phyloP scores from a whole-genome alignment of 2,797 vertebrate genomes.

The Alca torda region DNA sequence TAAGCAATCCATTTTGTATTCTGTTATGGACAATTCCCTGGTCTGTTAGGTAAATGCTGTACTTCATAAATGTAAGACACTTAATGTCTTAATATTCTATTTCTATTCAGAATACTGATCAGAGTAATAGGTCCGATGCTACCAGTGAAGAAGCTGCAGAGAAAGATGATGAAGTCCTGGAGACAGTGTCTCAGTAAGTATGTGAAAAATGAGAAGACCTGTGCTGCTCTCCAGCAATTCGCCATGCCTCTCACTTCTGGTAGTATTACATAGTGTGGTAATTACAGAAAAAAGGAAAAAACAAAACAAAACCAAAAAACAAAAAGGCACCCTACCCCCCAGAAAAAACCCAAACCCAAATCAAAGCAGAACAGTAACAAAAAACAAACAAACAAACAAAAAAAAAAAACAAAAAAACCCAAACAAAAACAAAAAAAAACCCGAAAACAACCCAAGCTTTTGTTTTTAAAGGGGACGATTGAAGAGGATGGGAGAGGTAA shows the following conservation, averaged over 20 bases:
- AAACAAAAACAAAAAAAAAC: not conserved
- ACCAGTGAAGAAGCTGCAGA: not conserved
- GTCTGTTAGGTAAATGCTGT: not conserved
- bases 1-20: not conserved
- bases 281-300: not conserved
- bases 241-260: not conserved
- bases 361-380: not conserved
- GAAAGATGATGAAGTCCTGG: not conserved
- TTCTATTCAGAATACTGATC: constrained; percentile 20
- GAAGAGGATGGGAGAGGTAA: not conserved
- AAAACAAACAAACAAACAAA: not conserved
- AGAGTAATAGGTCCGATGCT: not conserved
- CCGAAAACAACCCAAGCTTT: not conserved
- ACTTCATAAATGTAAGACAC: not conserved
- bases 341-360: not conserved
- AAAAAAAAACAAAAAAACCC: not conserved
- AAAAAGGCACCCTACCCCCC: not conserved
- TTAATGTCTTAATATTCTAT: not conserved
- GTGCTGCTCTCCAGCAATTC: not conserved
- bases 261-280: not conserved
- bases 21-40: not conserved
- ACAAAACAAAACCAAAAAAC: not conserved
- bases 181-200: constrained; percentile 48
- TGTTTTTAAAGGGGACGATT: not conserved
- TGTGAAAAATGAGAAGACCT: not conserved